A percentile compares a stretch with the other conserved stretches of the same genome.
Evolutionary conservation across 1,140 invertebrate species (phyloP).

Genomic region (Drosophila leontia): DNA sequence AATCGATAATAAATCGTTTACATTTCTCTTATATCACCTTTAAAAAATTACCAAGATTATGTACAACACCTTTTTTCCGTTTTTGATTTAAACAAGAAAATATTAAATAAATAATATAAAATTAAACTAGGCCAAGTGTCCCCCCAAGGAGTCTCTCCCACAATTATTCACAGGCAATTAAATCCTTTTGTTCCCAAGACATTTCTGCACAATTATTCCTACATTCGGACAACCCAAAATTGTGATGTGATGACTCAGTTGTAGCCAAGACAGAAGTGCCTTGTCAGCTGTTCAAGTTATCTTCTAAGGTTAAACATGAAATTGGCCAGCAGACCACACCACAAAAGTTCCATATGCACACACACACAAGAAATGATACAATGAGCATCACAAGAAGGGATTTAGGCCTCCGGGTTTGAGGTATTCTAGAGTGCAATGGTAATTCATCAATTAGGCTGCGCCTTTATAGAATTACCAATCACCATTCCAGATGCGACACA

Average conservation of each 20-base stretch:
- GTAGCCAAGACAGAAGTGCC: slow-evolving; percentile 47
- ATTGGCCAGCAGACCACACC: slow-evolving; percentile 48
- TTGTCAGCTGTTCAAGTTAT: slow-evolving; percentile 52
- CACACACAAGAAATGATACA: slow-evolving; percentile 1
- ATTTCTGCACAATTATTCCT: slow-evolving; percentile 57
- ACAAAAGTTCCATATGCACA: slow-evolving; percentile 34
- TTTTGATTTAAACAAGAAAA: neutral
- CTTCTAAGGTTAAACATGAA: slow-evolving; percentile 33
- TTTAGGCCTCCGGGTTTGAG: slow-evolving; percentile 27
- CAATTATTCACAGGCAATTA: slow-evolving; percentile 1
- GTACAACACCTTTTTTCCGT: neutral
- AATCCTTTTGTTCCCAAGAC: neutral
- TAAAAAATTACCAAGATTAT: too few relatives aligned
- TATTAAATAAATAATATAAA: neutral
- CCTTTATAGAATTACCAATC: slow-evolving; percentile 70
- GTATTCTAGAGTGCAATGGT: slow-evolving; percentile 52
- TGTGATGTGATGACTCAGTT: slow-evolving; percentile 73
- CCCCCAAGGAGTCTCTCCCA: neutral
- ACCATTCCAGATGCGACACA: slow-evolving; percentile 30
- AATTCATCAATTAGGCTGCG: slow-evolving; percentile 77
- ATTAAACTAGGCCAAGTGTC: neutral
- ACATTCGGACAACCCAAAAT: slow-evolving; percentile 52
- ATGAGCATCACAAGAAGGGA: slow-evolving; percentile 17
- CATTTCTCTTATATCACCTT: too few relatives aligned
- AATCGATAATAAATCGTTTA: too few relatives aligned